Conservation (phyloP, 2,797 vertebrate species). For the Macropodus opercularis region DNA sequence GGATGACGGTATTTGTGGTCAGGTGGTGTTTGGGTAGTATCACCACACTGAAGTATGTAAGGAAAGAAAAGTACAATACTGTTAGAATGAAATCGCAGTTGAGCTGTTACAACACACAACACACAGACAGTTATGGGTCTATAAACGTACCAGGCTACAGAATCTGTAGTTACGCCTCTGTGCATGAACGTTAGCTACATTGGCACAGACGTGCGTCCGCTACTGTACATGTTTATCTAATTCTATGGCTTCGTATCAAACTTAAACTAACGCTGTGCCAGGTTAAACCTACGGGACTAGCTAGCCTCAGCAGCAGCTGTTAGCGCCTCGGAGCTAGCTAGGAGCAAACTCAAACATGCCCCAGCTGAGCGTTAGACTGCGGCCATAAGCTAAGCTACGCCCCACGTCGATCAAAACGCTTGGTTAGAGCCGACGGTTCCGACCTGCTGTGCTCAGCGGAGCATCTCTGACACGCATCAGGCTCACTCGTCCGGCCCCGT, state of each 20-base stretch:
- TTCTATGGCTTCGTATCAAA: background rate
- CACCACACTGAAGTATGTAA: background rate
- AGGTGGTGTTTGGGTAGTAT: conserved; percentile 4
- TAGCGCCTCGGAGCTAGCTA: conserved; percentile 20
- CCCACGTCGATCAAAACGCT: background rate
- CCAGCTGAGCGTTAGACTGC: background rate
- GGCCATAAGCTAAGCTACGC: background rate
- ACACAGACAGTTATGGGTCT: too few relatives aligned
- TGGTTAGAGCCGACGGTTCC: accelerated
- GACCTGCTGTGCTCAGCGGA: conserved; percentile 33
- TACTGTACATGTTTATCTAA: background rate
- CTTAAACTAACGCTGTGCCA: background rate
- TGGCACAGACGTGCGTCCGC: background rate
- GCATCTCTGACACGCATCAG: background rate
- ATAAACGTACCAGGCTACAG: background rate
- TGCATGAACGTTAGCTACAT: background rate
- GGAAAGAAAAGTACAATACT: too few relatives aligned
- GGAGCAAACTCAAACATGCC: conserved; percentile 66
- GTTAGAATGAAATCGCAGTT: too few relatives aligned
- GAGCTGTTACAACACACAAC: too few relatives aligned
- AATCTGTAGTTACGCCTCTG: conserved; percentile 9
- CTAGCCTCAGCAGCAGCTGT: conserved; percentile 28
- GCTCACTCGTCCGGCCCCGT: background rate
- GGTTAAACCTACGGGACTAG: too few relatives aligned
- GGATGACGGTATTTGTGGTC: background rate